These are phyloP conservation scores for Phyllotreta cruciferae DNA, from an alignment of 2,888 invertebrate genomes.

Conservation along the genomic window DNA sequence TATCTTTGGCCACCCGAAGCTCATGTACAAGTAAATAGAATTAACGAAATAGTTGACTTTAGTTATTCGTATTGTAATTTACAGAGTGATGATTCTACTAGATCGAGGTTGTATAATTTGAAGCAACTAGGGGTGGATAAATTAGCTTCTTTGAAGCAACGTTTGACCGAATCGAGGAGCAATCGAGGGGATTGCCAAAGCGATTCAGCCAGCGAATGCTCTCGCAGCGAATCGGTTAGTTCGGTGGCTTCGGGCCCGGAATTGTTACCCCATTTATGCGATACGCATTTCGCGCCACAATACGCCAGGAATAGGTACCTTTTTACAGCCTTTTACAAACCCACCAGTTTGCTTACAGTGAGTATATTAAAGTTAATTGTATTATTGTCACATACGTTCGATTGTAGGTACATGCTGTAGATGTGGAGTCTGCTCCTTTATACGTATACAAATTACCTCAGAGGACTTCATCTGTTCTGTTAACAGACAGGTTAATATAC, in stretches of 20 bases:
- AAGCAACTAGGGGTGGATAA: conserved; percentile 76
- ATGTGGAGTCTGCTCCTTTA: conserved; percentile 70
- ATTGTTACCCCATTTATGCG: conserved; percentile 59
- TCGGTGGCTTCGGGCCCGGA: conserved; percentile 54
- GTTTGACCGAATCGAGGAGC: conserved; percentile 64
- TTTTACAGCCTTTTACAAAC: conserved; percentile 67
- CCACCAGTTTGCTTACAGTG: conserved; percentile 65
- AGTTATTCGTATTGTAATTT: conserved; percentile 7
- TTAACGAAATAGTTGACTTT: not conserved
- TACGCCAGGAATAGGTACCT: conserved; percentile 65
- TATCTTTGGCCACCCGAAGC: conserved; percentile 71
- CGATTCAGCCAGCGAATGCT: conserved; percentile 55
- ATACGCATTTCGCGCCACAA: conserved; percentile 66
- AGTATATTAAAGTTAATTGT: no score
- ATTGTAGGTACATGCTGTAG: conserved; percentile 70
- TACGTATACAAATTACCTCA: conserved; percentile 74
- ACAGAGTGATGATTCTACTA: conserved; percentile 54
- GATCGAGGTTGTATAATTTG: conserved; percentile 68
- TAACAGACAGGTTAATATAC: conserved; percentile 74
- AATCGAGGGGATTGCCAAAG: conserved; percentile 55
- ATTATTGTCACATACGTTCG: no score
- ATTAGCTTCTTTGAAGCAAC: conserved; percentile 69
- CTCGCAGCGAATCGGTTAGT: conserved; percentile 47
- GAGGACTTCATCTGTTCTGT: conserved; percentile 67
- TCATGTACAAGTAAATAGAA: conserved; percentile 46